Percentiles rank a stretch among this genome's conserved stretches.
Conservation (phyloP, 2,113 vertebrate genomes). For the Pogonocichla stellata region DNA sequence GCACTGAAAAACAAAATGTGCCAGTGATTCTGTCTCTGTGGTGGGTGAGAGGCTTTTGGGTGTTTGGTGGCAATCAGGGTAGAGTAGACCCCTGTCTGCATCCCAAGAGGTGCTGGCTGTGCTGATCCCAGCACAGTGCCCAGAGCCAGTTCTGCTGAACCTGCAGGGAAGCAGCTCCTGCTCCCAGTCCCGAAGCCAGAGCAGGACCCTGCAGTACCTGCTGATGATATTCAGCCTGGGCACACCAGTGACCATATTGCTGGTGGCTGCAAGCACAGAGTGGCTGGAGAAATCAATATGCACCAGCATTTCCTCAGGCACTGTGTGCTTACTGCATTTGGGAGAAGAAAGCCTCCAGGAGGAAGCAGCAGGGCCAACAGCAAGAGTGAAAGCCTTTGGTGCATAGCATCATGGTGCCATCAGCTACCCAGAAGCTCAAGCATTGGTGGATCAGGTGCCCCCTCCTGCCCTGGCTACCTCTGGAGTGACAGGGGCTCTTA, state of each 20-base stretch:
- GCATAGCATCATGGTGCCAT: background rate
- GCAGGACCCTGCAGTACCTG: background rate
- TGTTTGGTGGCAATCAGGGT: background rate
- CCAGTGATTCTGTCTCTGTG: background rate
- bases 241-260: fast-evolving
- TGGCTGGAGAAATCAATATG: background rate
- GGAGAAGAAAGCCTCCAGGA: background rate
- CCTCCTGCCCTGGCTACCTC: background rate
- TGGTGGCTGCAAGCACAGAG: background rate
- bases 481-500: background rate
- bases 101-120: background rate
- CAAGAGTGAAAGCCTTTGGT: background rate
- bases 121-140: background rate
- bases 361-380: background rate
- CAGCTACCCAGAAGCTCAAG: background rate
- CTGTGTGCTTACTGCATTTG: background rate
- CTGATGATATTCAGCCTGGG: background rate
- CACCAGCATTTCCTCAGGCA: background rate
- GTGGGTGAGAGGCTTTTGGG: background rate
- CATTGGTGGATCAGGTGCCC: background rate
- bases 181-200: no score
- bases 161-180: background rate
- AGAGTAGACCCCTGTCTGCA: background rate
- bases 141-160: background rate
- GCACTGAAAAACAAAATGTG: background rate